Evolutionary conservation across 2,797 vertebrate species (phyloP), one percentile per base, ranked within the genome.

Genomic region (Sebastes kiyomatsui): DNA sequence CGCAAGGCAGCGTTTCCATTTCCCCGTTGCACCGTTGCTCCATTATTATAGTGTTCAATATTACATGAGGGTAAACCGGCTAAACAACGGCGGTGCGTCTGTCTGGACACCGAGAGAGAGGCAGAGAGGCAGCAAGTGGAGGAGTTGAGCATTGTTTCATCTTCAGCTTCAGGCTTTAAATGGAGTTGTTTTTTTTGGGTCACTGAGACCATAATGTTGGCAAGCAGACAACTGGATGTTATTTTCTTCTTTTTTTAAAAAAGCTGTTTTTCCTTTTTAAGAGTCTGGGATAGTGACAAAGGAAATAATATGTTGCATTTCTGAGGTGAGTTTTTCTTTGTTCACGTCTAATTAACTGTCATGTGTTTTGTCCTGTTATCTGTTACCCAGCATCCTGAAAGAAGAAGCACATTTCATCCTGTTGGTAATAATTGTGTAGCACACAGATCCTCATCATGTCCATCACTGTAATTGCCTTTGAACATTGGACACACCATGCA

Each of bases 281-380:
- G 75, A 72, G 70, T 18, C 52, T n/a, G 72, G 10, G 13, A 65
- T 42, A 11, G 64, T 35, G 84, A 78, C 52, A 77, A 77, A 77
- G 18, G 78, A 42, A 65, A 46, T 42, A 32, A 85, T 55, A 87
- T 89, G 90, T 72, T 83, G 75, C 72, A 70, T 84, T 82, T 88
- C 28, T 86, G 84, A 92, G 89, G 93, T 93, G 85, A 93, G 94
- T 90, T 84, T 67, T 54, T 90, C 84, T 90, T 92, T 91, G 84
- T 93, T 84, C 72, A 5, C 18, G 35, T 65, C 42, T 27, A 35
- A 65, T 62, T 9, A 16, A 3, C 30, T 70, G 14, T 33, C 46
- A 23, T 46, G 76, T 62, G 42, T 18, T 46, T 1, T 8, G 16
- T 49, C 46, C 18, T 49, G 46, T 49, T 49, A 42, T 49, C 46